Evolutionary conservation across 1,140 invertebrate genomes (phyloP).

Genomic region (Ostrea edulis): DNA sequence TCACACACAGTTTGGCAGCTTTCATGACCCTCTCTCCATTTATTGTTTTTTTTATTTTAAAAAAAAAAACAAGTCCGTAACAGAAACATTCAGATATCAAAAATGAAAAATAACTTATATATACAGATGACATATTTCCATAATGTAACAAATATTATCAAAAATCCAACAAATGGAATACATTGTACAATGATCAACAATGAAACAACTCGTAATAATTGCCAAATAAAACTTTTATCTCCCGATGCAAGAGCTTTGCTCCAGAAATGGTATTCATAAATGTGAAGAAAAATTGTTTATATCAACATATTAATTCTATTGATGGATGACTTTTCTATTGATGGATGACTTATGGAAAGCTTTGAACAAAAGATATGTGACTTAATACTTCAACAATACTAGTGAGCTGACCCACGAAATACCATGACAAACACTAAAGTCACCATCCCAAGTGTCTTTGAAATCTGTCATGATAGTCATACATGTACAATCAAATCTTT

Average conservation of each 20-base stretch:
- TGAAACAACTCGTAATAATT: not conserved
- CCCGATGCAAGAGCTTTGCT: not conserved
- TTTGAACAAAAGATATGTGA: constrained; percentile 25
- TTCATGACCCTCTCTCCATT: not conserved
- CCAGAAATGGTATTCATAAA: not conserved
- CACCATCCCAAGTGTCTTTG: not conserved
- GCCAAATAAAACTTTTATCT: not conserved
- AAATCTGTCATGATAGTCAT: not conserved
- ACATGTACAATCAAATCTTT: not conserved
- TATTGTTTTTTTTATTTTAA: not conserved
- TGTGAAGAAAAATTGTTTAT: not conserved
- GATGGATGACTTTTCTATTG: not conserved
- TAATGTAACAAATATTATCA: constrained; percentile 28
- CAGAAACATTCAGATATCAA: constrained; percentile 35
- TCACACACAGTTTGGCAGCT: not conserved
- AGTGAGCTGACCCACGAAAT: not conserved
- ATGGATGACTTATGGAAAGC: not conserved
- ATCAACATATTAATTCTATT: not conserved
- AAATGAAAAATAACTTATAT: constrained; percentile 39
- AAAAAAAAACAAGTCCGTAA: constrained; percentile 30
- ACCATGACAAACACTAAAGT: not conserved
- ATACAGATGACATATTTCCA: constrained; percentile 15
- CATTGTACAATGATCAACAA: constrained; percentile 9
- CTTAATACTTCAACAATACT: not conserved
- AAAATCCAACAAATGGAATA: constrained; percentile 28